Evolutionary conservation across 1,140 invertebrate genomes (phyloP).

Genomic region (Scaptomyza graminum): DNA sequence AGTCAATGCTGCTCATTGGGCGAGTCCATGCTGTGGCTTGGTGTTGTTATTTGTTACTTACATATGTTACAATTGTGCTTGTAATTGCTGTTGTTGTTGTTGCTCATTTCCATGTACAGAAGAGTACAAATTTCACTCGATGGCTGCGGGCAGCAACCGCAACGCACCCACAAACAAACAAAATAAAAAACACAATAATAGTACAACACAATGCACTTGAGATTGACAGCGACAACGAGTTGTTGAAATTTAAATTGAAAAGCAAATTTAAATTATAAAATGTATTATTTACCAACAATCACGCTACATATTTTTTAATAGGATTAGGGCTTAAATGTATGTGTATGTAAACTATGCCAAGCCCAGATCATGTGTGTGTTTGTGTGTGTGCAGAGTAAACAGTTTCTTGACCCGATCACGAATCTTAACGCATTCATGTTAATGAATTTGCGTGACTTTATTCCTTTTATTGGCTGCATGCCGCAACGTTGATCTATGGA

Average conservation of each 20-base stretch:
- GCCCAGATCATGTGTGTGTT: neutral
- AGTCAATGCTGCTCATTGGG: slow-evolving; percentile 69
- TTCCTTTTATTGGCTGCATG: slow-evolving; percentile 35
- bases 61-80: neutral
- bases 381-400: neutral
- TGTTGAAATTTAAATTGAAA: slow-evolving; percentile 30
- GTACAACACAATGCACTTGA: slow-evolving; percentile 60
- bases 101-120: slow-evolving; percentile 66
- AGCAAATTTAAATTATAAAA: slow-evolving; percentile 29
- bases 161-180: slow-evolving; percentile 26
- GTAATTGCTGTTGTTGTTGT: slow-evolving; percentile 6
- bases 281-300: slow-evolving; percentile 34
- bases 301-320: slow-evolving; percentile 27
- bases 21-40: slow-evolving; percentile 35
- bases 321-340: neutral
- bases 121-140: slow-evolving; percentile 59
- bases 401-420: slow-evolving; percentile 55
- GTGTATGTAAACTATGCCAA: neutral
- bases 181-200: slow-evolving; percentile 1
- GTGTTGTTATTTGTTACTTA: neutral
- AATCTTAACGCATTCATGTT: slow-evolving; percentile 37
- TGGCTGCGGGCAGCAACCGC: slow-evolving; percentile 3
- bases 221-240: slow-evolving; percentile 18
- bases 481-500: slow-evolving; percentile 48
- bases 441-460: slow-evolving; percentile 33